These are phyloP conservation scores for Cryptophagus acutangulus DNA, from an alignment of 2,888 invertebrate species.

Conservation along the genomic window DNA sequence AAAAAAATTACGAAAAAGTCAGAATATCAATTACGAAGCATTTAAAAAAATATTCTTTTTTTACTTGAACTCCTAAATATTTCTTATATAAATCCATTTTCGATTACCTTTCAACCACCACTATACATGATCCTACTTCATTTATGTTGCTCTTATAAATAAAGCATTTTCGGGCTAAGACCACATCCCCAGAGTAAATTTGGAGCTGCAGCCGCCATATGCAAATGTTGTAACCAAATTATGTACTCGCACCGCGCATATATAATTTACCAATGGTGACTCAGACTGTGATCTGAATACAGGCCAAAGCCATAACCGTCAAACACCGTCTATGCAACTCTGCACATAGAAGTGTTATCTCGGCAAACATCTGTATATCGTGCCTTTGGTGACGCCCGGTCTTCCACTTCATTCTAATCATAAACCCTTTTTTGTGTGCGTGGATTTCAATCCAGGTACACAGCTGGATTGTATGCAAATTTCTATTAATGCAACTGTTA, in stretches of 20 bases:
- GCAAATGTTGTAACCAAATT: constrained; percentile 49
- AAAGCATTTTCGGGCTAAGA: constrained; percentile 13
- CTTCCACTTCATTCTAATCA: constrained; percentile 21
- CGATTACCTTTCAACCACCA: too few relatives aligned
- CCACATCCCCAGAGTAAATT: constrained; percentile 25
- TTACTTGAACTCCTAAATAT: too few relatives aligned
- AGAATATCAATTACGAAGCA: too few relatives aligned
- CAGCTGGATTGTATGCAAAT: constrained; percentile 40
- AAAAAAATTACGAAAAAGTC: too few relatives aligned
- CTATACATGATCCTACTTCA: too few relatives aligned
- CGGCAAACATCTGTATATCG: constrained; percentile 33
- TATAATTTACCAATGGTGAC: constrained; percentile 37
- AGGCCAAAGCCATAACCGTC: constrained; percentile 4
- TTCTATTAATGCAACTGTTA: constrained; percentile 37
- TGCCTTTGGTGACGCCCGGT: constrained; percentile 19
- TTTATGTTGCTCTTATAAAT: too few relatives aligned
- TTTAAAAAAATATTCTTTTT: too few relatives aligned
- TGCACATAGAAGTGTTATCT: constrained; percentile 24
- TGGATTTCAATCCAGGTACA: constrained; percentile 23
- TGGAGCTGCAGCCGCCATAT: constrained; percentile 43
- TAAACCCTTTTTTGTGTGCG: constrained; percentile 26
- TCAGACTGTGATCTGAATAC: constrained; percentile 21
- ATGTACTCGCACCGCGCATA: constrained; percentile 46
- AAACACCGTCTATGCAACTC: constrained; percentile 1
- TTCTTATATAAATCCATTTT: too few relatives aligned